Conservation (phyloP, 1,140 invertebrate species). For the Propsilocerus akamusi region DNA sequence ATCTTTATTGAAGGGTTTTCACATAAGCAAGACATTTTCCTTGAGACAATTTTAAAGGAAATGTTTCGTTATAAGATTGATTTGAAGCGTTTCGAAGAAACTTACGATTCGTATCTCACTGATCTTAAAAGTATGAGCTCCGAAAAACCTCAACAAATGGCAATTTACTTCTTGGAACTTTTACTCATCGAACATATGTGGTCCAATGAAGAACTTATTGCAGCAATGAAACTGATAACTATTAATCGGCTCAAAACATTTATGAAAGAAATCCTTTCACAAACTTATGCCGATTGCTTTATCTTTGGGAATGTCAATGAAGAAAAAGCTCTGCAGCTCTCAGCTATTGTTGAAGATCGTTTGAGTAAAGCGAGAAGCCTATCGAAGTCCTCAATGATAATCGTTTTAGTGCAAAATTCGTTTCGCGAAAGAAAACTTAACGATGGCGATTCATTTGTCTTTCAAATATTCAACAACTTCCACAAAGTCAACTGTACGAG, state of each 20-base stretch:
- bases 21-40: slow-evolving; percentile 70
- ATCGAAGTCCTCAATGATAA: slow-evolving; percentile 24
- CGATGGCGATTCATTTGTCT: slow-evolving; percentile 37
- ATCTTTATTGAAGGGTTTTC: slow-evolving; percentile 49
- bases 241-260: slow-evolving; percentile 53
- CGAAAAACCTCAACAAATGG: slow-evolving; percentile 86
- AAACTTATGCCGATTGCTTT: slow-evolving; percentile 66
- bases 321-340: slow-evolving; percentile 44
- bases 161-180: slow-evolving; percentile 73
- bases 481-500: slow-evolving; percentile 77
- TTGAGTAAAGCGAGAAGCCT: slow-evolving; percentile 9
- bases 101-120: slow-evolving; percentile 58
- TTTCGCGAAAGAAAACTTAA: slow-evolving; percentile 67
- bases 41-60: slow-evolving; percentile 75
- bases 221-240: slow-evolving; percentile 54
- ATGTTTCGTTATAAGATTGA: slow-evolving; percentile 68
- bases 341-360: slow-evolving; percentile 47
- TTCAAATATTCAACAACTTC: slow-evolving; percentile 49
- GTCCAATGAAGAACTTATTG: slow-evolving; percentile 72
- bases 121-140: slow-evolving; percentile 64
- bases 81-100: slow-evolving; percentile 68
- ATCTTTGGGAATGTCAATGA: slow-evolving; percentile 69
- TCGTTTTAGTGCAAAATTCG: slow-evolving; percentile 63
- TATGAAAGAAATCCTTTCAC: slow-evolving; percentile 52
- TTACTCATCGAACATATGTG: slow-evolving; percentile 71